A percentile compares a stretch with the other conserved stretches of the same genome.
phyloP scores from a whole-genome alignment of 2,113 vertebrate species.

The Lamprotornis superbus region DNA sequence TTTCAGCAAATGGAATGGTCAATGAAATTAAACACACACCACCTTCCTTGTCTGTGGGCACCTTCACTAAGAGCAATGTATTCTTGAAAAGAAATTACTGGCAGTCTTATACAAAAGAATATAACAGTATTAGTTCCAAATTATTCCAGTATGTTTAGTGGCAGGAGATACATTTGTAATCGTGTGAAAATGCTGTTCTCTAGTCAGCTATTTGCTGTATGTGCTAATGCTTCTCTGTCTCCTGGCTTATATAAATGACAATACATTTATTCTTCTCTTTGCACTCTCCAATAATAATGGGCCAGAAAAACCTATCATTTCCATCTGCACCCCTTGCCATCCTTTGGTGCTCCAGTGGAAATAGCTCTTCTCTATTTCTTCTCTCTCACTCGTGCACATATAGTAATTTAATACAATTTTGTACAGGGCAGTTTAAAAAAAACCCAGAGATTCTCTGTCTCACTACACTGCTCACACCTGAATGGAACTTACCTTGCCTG shows the following conservation, averaged over 20 bases:
- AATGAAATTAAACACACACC: not conserved
- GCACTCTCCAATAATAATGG: not conserved
- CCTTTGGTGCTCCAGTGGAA: not conserved
- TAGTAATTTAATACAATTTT: constrained; percentile 29
- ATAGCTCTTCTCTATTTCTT: not conserved
- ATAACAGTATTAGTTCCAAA: not conserved
- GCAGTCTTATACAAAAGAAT: not conserved
- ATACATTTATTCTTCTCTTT: not conserved
- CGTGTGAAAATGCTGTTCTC: not conserved
- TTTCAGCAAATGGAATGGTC: not conserved
- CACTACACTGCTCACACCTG: not conserved
- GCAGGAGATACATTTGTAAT: not conserved
- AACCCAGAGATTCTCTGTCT: not conserved
- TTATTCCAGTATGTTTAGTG: not conserved
- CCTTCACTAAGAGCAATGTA: not conserved
- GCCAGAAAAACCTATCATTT: constrained; percentile 28
- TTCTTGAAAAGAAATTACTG: not conserved
- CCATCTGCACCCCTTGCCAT: not conserved
- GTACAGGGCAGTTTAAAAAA: not conserved
- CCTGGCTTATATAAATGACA: not conserved
- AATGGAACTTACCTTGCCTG: not conserved
- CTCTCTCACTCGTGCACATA: not conserved
- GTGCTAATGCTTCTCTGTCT: not conserved
- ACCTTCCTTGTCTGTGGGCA: not conserved
- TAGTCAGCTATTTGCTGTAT: not conserved